Conservation (phyloP, 2,888 invertebrate species). For the Thymelicus lineola region DNA sequence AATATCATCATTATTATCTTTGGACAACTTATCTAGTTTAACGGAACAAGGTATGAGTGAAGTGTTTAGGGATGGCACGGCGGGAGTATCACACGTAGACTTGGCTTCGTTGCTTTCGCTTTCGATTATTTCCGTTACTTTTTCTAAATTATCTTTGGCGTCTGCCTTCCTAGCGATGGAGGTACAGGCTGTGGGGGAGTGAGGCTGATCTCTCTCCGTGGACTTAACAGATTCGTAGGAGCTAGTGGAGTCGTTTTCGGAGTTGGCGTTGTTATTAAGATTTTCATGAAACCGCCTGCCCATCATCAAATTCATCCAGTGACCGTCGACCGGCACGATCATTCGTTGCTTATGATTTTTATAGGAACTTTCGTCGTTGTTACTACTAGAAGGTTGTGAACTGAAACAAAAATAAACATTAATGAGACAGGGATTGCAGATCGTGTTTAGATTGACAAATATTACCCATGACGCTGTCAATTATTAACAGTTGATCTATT, state of each 20-base stretch:
- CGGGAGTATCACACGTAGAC: conserved; percentile 60
- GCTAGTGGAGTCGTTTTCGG: conserved; percentile 84
- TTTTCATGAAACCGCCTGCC: conserved; percentile 85
- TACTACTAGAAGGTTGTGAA: conserved; percentile 79
- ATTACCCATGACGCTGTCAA: too few relatives aligned
- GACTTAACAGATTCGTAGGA: conserved; percentile 77
- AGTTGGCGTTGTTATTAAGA: conserved; percentile 77
- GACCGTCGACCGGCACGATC: conserved; percentile 84
- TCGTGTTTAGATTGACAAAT: too few relatives aligned
- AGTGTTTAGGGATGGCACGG: conserved; percentile 66
- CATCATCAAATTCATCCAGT: conserved; percentile 87
- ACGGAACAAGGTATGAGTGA: conserved; percentile 68
- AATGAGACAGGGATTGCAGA: too few relatives aligned
- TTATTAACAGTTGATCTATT: too few relatives aligned
- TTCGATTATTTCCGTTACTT: conserved; percentile 60
- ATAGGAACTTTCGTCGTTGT: conserved; percentile 80
- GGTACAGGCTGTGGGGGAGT: conserved; percentile 84
- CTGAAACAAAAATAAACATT: conserved; percentile 56
- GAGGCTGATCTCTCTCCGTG: conserved; percentile 82
- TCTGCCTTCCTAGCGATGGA: conserved; percentile 69
- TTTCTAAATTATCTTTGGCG: conserved; percentile 77
- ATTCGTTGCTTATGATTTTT: conserved; percentile 71
- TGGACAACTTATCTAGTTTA: conserved; percentile 76
- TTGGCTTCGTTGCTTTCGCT: conserved; percentile 63
- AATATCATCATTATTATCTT: conserved; percentile 69